Evolutionary conservation across 2,113 vertebrate species (phyloP), one percentile per base, ranked within the genome.

Genomic region (Phaethornis superciliosus): DNA sequence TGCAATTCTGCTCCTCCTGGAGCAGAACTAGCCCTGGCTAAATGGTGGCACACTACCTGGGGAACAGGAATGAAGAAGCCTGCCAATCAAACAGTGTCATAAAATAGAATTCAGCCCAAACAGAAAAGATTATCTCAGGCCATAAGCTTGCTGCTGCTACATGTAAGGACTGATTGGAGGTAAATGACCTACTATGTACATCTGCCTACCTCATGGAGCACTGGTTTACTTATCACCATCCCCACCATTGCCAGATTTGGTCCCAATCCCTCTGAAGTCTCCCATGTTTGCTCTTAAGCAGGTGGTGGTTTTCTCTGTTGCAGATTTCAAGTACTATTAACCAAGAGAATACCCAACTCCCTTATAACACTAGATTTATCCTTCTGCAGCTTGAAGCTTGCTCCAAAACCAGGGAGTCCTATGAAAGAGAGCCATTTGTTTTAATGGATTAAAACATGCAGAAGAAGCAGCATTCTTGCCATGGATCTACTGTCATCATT

Each of bases 1-100:
- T 90, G 72, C n/a, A 32, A 60, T 76, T 92, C 75, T 94, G 81
- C 84, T 92, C 84, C 70, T 88, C 89, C 51, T 80, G 63, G 67
- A 89, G 77, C 78, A 91, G 90, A 89, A 69, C 59, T 74, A 93
- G 84, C 4, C 23, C 93, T 87, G 40, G 30, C 78, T 92, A 90
- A 84, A 37, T 35, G 44, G 37, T 88, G 60, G 59, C 47, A 52
- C 80, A 91, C 74, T 93, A 78, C 69, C 52, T 91, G 37, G 65
- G 81, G 46, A 89, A 67, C 32, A 75, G 72, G 77, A 90, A 46
- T 62, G 68, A 52, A 78, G 51, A 55, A 44, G 60, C 52, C 80
- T 95, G 93, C 78, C 70, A 56, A 59, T 81, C 65, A 88, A 62
- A 95, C 70, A 89, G 69, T 2, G 51, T 69, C 8, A 7, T 19